Conservation (phyloP, 2,113 vertebrate genomes). For the Fulmarus glacialis region DNA sequence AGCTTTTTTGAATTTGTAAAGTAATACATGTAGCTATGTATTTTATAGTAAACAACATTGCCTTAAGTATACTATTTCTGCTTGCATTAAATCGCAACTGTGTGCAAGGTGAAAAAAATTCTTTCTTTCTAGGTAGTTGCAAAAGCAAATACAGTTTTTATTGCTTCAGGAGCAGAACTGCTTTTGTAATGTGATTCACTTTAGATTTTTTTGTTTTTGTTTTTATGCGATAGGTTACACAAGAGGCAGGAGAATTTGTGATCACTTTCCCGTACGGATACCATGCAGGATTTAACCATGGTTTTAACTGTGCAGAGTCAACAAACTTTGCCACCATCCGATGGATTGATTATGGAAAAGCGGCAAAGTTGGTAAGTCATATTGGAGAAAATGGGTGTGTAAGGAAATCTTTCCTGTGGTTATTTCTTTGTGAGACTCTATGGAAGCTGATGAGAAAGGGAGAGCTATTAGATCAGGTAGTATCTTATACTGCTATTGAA, state of each 20-base stretch:
- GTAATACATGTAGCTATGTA: neutral
- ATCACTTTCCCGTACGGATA: conserved; percentile 98
- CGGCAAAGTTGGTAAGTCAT: conserved; percentile 85
- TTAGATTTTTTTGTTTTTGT: neutral
- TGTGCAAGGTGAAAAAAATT: neutral
- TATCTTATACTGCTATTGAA: neutral
- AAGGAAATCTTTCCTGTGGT: neutral
- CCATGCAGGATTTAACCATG: conserved; percentile 98
- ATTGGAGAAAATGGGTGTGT: neutral
- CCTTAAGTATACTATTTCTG: neutral
- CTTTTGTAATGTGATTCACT: neutral
- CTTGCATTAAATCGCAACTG: neutral
- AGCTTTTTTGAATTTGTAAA: neutral
- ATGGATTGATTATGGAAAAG: conserved; percentile 98
- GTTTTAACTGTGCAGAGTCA: conserved; percentile 98
- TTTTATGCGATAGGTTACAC: conserved; percentile 84
- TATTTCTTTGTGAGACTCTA: neutral
- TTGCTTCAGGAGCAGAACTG: neutral
- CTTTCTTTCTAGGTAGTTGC: neutral
- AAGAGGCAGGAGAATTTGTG: conserved; percentile 97
- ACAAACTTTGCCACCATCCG: conserved; percentile 95
- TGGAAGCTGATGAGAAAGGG: neutral
- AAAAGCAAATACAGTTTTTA: neutral
- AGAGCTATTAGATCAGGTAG: neutral
- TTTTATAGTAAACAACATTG: neutral